Evolutionary conservation across 2,797 vertebrate species (phyloP), one percentile per base, ranked within the genome.

Genomic region (Sebastes cheni): DNA sequence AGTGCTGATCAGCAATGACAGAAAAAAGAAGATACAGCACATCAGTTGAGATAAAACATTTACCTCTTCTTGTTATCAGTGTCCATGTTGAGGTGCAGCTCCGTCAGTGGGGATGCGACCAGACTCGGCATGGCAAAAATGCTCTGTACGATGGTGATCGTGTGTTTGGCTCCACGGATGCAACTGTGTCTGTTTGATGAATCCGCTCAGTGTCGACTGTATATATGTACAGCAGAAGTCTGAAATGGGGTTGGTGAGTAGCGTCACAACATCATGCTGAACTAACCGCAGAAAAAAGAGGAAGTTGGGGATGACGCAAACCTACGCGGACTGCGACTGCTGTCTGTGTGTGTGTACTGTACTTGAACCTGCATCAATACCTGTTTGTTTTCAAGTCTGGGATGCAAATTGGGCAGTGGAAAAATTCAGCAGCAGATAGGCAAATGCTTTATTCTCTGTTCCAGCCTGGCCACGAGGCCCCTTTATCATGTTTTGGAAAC

Each of bases 401-500:
- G 80, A 96, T 96, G 95, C 94, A 96, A 96, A 96, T 95, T 52
- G 16, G 8, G 2, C 80, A 54, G 85, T 93, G 93, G 93, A 94
- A 95, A 89, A 54, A 87, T 86, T 46, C 42, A 81, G 36, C 55
- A 83, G 46, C 78, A 72, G 86, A 95, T 93, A 96, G 73, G 93
- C 93, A 95, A 95, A 95, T 95, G 71, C 54, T 85, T 85, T 80
- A 54, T 56, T 55, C 29, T 79, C 6, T 74, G 11, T 69, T 52
- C 62, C 54, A 67, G 66, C 79, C 67, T 54, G 50, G 14, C 23
- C 8, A 1, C 1, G 23, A 5, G 42, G 9, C 4, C 50, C 18
- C n/a, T 23, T 23, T 77, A 61, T 65, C 1, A 58, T 3, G 12
- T 59, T 80, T 61, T 18, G 36, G 16, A 75, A 80, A 81, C 29